Conservation (phyloP, 2,888 invertebrate genomes). For the Zygaena filipendulae region DNA sequence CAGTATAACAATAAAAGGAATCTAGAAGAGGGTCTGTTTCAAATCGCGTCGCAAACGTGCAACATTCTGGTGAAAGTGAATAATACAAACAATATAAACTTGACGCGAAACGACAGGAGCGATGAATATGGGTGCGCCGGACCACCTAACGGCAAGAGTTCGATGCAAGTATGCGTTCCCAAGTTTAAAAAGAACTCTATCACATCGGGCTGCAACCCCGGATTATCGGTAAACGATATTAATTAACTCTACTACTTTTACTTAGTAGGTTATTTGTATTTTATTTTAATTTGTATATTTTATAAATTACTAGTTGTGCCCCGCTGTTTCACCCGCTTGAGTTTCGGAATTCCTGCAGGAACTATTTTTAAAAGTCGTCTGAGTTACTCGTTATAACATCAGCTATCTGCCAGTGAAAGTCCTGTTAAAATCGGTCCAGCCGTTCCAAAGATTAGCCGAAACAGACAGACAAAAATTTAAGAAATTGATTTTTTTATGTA, state of each 20-base stretch:
- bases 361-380: too few relatives aligned
- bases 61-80: constrained; percentile 81
- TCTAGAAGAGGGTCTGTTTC: constrained; percentile 79
- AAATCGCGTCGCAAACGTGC: constrained; percentile 83
- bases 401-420: too few relatives aligned
- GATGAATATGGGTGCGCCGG: constrained; percentile 69
- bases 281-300: too few relatives aligned
- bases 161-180: constrained; percentile 70
- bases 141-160: constrained; percentile 46
- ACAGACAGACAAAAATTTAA: too few relatives aligned
- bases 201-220: constrained; percentile 66
- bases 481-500: too few relatives aligned
- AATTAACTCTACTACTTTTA: constrained; percentile 1
- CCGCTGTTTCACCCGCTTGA: neutral
- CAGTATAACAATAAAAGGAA: constrained; percentile 69
- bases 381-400: too few relatives aligned
- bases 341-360: too few relatives aligned
- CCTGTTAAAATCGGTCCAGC: too few relatives aligned
- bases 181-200: constrained; percentile 59
- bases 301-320: neutral
- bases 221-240: constrained; percentile 66
- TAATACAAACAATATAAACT: constrained; percentile 78
- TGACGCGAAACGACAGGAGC: constrained; percentile 73
- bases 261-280: too few relatives aligned
- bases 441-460: too few relatives aligned